Conservation (phyloP, 2,113 vertebrate species). For the Proteles cristata region DNA sequence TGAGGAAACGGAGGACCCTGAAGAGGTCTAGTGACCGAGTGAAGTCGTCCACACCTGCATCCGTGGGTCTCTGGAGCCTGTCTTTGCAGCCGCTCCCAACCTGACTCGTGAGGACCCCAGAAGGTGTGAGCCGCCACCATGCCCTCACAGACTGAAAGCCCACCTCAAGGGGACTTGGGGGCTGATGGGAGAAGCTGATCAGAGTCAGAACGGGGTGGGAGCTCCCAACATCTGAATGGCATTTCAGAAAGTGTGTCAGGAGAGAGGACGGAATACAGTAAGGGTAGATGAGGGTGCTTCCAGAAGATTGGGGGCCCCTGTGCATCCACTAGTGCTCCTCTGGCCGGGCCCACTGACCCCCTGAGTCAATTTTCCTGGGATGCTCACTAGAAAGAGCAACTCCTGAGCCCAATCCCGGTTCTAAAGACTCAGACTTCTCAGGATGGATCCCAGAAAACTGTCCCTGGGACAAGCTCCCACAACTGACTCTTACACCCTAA, state of each 20-base stretch:
- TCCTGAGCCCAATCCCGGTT: neutral
- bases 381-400: neutral
- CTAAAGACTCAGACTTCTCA: neutral
- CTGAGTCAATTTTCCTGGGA: too few relatives aligned
- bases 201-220: neutral
- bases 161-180: too few relatives aligned
- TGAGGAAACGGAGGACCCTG: neutral
- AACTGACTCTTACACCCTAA: neutral
- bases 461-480: neutral
- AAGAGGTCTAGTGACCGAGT: neutral
- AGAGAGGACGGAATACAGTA: neutral
- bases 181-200: neutral
- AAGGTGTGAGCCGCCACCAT: neutral
- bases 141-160: neutral
- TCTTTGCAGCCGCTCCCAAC: neutral
- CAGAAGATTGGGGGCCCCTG: too few relatives aligned
- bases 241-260: neutral
- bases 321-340: neutral
- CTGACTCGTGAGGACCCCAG: neutral
- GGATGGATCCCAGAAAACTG: neutral
- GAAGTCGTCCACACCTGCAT: too few relatives aligned
- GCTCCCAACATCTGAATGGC: too few relatives aligned
- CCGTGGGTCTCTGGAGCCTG: neutral
- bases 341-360: too few relatives aligned
- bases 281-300: neutral